Conservation (phyloP, 2,113 vertebrate species). For the Fulmarus glacialis region DNA sequence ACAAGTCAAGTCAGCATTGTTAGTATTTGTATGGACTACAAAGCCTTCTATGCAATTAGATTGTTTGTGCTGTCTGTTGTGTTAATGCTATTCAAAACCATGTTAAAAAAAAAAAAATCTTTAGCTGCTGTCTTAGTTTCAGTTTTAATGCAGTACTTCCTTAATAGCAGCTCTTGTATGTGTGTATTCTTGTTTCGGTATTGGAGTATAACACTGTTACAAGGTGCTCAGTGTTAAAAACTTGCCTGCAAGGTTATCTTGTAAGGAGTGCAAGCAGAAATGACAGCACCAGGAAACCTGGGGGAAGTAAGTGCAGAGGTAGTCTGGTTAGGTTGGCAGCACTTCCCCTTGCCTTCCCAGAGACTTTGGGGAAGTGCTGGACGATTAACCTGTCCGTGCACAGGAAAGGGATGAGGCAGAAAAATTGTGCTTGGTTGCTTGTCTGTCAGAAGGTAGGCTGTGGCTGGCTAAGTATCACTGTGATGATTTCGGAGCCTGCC, state of each 20-base stretch:
- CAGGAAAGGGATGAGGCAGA: not conserved
- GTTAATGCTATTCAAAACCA: not conserved
- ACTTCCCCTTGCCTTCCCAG: not conserved
- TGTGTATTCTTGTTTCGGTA: not conserved
- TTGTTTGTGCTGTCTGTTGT: not conserved
- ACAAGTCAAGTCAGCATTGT: not conserved
- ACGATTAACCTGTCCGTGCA: not conserved
- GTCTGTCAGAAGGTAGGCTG: not conserved
- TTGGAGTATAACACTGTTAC: not conserved
- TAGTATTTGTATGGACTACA: not conserved
- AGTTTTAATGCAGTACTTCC: not conserved
- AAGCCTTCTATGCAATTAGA: not conserved
- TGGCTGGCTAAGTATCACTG: not conserved
- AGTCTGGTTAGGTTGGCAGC: not conserved
- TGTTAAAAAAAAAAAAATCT: not conserved
- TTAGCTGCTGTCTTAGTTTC: not conserved
- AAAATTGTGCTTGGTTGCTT: not conserved
- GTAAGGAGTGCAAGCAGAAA: not conserved
- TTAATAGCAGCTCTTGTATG: not conserved
- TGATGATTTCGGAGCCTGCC: not conserved
- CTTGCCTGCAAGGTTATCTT: not conserved
- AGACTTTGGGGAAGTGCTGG: not conserved
- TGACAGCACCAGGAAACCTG: not conserved
- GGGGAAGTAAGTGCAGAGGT: not conserved
- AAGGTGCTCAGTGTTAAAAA: not conserved